Evolutionary conservation across 2,113 vertebrate genomes (phyloP), one percentile per base, ranked within the genome.

Genomic region (Pluvianellus socialis): DNA sequence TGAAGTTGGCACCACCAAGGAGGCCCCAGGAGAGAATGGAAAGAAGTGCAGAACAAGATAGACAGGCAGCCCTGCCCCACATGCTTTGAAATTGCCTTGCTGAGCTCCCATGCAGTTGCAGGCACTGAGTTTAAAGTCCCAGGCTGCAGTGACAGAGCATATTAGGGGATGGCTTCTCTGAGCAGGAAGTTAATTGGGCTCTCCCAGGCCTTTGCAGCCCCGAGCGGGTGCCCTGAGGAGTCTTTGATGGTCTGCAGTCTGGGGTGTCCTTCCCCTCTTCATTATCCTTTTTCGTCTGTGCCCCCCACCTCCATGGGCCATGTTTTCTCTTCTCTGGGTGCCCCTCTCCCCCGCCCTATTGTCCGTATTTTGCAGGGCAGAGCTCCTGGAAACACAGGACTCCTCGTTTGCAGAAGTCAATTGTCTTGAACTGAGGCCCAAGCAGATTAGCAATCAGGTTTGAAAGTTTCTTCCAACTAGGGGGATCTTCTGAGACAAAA

Each of bases 1-100:
- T 45, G 67, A 30, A 68, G 50, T 22, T 74, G 82, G 61, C 33
- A 79, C 40, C 50, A 62, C 1, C 0, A 47, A 52, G 50, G 65
- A 55, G 14, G 6, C 14, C 30, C 11, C 23, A 58, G 42, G 50
- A 79, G 33, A 63, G 77, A 72, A 27, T 22, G 83, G 83, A 61
- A 66, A 53, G 81, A 49, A 63, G 40, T 59, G 50, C 44, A 68
- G 45, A 77, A n/a, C 10, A 27, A n/a, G 50, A 27, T 2, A 73
- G n/a, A 16, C 1, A 4, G 40, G 23, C 4, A 0, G 1, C 45
- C 26, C 53, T 80, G 20, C 42, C 30, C 56, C 10, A 2, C 38
- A 35, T 10, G 16, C 42, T 49, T 53, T 40, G 30, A 24, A 13
- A 6, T 65, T 24, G 19, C 35, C 24, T 50, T 3, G 0, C 35